Conservation (phyloP, 2,888 invertebrate species). For the Ormia ochracea region DNA sequence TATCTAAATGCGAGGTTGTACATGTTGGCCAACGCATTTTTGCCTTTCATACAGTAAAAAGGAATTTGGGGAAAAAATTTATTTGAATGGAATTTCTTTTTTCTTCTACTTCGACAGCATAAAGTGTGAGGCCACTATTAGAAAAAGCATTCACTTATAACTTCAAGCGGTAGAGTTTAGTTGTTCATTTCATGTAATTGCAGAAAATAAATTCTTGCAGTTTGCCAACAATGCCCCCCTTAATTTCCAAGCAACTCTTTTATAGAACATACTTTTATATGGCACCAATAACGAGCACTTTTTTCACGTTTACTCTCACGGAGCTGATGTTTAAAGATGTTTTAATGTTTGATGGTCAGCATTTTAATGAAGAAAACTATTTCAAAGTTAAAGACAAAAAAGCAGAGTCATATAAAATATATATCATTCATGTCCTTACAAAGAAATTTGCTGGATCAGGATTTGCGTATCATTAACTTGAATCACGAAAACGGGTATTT, state of each 20-base stretch:
- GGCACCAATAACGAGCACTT: not conserved
- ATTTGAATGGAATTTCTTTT: slow-evolving; percentile 36
- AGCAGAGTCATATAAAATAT: not conserved
- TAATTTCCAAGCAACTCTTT: slow-evolving; percentile 15
- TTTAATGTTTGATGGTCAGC: slow-evolving; percentile 35
- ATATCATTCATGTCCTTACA: not conserved
- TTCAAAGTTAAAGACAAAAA: not conserved
- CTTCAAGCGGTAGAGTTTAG: slow-evolving; percentile 46
- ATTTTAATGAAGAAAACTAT: not conserved
- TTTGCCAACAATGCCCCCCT: not conserved
- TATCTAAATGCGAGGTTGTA: slow-evolving; percentile 1
- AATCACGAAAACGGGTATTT: slow-evolving; percentile 46
- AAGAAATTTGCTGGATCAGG: slow-evolving; percentile 51
- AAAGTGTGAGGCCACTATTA: not conserved
- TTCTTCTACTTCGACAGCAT: slow-evolving; percentile 8
- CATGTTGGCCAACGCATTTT: slow-evolving; percentile 25
- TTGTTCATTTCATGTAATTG: slow-evolving; percentile 25
- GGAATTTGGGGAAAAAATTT: not conserved
- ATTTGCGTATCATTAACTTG: slow-evolving; percentile 63
- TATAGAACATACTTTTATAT: not conserved
- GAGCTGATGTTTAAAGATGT: slow-evolving; percentile 18
- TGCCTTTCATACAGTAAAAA: not conserved
- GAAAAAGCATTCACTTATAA: slow-evolving; percentile 48
- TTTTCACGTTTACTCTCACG: not conserved
- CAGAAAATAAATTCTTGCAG: not conserved